A percentile compares a stretch with the other conserved stretches of the same genome.
These are phyloP conservation scores for Leptinotarsa tumamoca DNA, from an alignment of 2,888 invertebrate genomes.

Conservation along the genomic window DNA sequence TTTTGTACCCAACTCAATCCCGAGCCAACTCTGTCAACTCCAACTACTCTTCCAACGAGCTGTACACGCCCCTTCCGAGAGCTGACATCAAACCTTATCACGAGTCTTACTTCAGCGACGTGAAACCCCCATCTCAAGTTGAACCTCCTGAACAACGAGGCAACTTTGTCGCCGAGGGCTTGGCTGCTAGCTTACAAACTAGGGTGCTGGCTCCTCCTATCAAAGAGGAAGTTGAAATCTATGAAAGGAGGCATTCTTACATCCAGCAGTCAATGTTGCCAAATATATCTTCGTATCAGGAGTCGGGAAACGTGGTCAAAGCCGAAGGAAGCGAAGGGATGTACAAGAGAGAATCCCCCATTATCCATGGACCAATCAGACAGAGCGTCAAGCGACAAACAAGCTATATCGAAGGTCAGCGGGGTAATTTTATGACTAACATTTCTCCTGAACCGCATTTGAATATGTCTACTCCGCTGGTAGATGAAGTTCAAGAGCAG, in stretches of 20 bases:
- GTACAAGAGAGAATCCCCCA: conserved; percentile 69
- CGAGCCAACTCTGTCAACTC: conserved; percentile 50
- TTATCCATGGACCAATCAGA: conserved; percentile 68
- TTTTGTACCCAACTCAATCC: conserved; percentile 50
- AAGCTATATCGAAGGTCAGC: conserved; percentile 30
- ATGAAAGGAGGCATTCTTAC: conserved; percentile 57
- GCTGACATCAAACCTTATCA: conserved; percentile 80
- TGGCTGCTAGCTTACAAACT: conserved; percentile 86
- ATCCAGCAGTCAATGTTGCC: conserved; percentile 55
- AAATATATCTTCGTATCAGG: conserved; percentile 53
- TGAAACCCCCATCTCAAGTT: conserved; percentile 67
- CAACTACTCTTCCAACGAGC: conserved; percentile 57
- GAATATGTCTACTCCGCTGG: conserved; percentile 74
- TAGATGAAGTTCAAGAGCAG: conserved; percentile 71
- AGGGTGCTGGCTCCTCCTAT: conserved; percentile 72
- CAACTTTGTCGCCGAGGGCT: conserved; percentile 72
- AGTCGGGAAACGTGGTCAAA: conserved; percentile 54
- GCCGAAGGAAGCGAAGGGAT: conserved; percentile 57
- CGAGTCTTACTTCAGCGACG: conserved; percentile 77
- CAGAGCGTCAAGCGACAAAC: conserved; percentile 63
- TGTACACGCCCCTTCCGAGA: conserved; percentile 74
- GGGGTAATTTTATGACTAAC: conserved; percentile 35
- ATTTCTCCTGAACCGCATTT: conserved; percentile 77
- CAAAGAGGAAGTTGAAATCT: conserved; percentile 63
- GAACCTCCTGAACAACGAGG: conserved; percentile 51